Evolutionary conservation across 2,888 invertebrate species (phyloP).

Genomic region (Theretra japonica): DNA sequence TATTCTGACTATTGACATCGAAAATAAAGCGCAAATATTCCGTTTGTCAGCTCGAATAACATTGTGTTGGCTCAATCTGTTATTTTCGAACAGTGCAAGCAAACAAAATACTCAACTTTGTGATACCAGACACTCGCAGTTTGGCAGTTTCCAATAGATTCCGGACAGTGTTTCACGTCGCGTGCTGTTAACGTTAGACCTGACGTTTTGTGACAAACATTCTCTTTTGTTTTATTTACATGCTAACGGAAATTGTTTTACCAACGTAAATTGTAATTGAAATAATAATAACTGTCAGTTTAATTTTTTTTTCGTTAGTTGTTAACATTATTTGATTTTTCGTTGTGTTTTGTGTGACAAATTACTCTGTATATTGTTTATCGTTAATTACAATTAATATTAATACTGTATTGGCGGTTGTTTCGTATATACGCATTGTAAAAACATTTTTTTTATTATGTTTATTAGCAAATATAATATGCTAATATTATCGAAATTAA

Average conservation of each 20-base stretch:
- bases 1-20: neutral
- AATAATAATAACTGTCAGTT: neutral
- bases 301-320: neutral
- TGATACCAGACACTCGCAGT: neutral
- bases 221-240: neutral
- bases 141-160: slow-evolving; percentile 14
- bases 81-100: slow-evolving; percentile 7
- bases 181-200: neutral
- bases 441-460: too few species aligned
- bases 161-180: slow-evolving; percentile 1
- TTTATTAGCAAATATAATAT: too few species aligned
- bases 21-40: neutral
- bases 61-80: slow-evolving; percentile 6
- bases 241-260: too few species aligned
- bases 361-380: too few species aligned
- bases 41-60: neutral
- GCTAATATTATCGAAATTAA: too few species aligned
- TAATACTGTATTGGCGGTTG: too few species aligned
- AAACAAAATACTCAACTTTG: slow-evolving; percentile 9
- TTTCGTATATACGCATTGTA: too few species aligned
- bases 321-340: neutral
- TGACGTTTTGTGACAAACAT: neutral
- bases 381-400: too few species aligned
- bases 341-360: too few species aligned
- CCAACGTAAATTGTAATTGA: neutral